Evolutionary conservation across 2,888 invertebrate species (phyloP).

Genomic region (Hypselothyrea guttata): DNA sequence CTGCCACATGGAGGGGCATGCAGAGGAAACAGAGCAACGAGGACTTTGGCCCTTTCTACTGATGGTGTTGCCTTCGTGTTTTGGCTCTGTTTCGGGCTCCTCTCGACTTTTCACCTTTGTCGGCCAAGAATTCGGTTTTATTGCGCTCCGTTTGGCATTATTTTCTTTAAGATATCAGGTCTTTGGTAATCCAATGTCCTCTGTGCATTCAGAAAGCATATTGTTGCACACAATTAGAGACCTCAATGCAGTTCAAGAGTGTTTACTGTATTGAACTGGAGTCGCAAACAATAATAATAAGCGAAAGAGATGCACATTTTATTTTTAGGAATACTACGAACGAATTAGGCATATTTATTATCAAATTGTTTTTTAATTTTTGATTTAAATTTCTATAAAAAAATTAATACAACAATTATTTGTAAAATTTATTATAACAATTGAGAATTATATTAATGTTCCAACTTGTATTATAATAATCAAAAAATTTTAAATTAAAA

Average conservation of each 20-base stretch:
- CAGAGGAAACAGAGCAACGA: neutral
- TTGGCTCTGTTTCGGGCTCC: neutral
- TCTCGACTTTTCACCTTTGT: conserved; percentile 27
- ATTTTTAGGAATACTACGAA: no score
- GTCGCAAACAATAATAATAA: no score
- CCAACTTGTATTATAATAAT: no score
- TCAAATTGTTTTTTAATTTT: no score
- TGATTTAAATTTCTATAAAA: no score
- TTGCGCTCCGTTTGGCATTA: conserved; percentile 12
- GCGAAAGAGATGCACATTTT: no score
- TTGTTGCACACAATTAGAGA: neutral
- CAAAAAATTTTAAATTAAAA: no score
- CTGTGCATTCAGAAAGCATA: neutral
- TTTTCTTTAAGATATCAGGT: conserved; percentile 9
- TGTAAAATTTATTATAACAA: no score
- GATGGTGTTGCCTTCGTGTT: conserved; percentile 9
- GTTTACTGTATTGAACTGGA: no score
- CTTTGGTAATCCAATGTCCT: neutral
- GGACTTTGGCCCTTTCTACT: conserved; percentile 14
- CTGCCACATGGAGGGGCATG: neutral
- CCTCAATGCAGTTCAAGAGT: neutral
- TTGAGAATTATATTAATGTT: no score
- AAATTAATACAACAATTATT: no score
- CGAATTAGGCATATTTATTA: no score
- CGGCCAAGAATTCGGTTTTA: conserved; percentile 38